These are phyloP conservation scores for Caenorhabditis tropicalis DNA, from an alignment of 1,140 invertebrate species.

Conservation along the genomic window DNA sequence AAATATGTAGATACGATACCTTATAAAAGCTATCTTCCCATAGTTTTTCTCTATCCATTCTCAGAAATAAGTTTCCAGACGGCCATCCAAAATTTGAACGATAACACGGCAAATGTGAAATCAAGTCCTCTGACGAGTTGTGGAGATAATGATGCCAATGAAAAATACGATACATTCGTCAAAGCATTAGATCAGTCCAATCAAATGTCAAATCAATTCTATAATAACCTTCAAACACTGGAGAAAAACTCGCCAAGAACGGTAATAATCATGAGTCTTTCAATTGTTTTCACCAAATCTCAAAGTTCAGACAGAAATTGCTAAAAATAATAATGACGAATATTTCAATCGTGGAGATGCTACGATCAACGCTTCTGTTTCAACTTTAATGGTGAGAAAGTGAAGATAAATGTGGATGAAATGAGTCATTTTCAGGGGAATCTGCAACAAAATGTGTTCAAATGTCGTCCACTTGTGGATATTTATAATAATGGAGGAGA, in stretches of 20 bases:
- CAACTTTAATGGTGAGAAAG: neutral
- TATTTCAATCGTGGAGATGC: neutral
- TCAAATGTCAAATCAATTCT: neutral
- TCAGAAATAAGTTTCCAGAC: too few relatives aligned
- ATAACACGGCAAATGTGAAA: neutral
- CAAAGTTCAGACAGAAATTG: neutral
- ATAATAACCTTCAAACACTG: neutral
- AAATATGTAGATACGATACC: too few relatives aligned
- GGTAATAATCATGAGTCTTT: neutral
- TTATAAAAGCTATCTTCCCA: too few relatives aligned
- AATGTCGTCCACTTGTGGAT: neutral
- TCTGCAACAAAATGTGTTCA: neutral
- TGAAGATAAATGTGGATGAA: neutral
- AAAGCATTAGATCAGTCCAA: neutral
- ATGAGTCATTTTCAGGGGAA: neutral
- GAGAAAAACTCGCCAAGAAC: neutral
- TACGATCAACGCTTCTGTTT: neutral
- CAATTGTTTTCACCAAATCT: neutral
- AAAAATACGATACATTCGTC: neutral
- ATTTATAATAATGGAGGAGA: conserved; percentile 5
- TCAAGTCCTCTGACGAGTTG: neutral
- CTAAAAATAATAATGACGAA: neutral
- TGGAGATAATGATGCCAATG: neutral
- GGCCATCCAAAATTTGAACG: neutral
- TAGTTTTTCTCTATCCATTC: too few relatives aligned